A percentile compares a stretch with the other conserved stretches of the same genome.
Evolutionary conservation across 2,113 vertebrate genomes (phyloP).

Genomic region (Gadus macrocephalus): DNA sequence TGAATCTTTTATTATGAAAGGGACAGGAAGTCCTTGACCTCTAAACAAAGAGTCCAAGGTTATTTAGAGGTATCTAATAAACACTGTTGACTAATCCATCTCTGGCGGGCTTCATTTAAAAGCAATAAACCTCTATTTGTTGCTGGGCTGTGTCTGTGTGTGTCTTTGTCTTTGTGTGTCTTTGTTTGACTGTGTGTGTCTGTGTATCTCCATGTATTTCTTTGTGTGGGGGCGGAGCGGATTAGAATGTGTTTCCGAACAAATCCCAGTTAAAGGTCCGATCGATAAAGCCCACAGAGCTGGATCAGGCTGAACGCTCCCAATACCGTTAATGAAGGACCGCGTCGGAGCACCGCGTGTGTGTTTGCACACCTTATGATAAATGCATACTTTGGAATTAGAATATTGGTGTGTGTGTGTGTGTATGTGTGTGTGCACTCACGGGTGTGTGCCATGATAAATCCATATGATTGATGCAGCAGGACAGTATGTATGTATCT

Average conservation of each 20-base stretch:
- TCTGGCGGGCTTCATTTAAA: constrained; percentile 58
- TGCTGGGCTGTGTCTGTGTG: constrained; percentile 32
- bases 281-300: constrained; percentile 64
- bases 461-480: too few relatives aligned
- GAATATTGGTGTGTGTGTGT: constrained; percentile 19
- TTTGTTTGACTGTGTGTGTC: too few relatives aligned
- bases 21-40: too few relatives aligned
- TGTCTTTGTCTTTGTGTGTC: too few relatives aligned
- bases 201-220: too few relatives aligned
- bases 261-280: constrained; percentile 66
- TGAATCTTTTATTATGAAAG: too few relatives aligned
- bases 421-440: constrained; percentile 12
- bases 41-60: constrained; percentile 32
- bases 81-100: constrained; percentile 54
- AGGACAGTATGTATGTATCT: too few relatives aligned
- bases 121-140: constrained; percentile 42
- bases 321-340: constrained; percentile 61
- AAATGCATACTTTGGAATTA: constrained; percentile 13
- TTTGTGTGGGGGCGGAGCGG: too few relatives aligned
- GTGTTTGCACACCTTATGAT: not conserved
- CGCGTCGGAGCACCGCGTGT: constrained; percentile 27
- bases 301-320: constrained; percentile 63
- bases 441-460: too few relatives aligned
- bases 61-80: constrained; percentile 37
- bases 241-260: constrained; percentile 38